Base-by-base conservation (phyloP, 1,140 invertebrate genomes). In the Drosophila sproati region DNA sequence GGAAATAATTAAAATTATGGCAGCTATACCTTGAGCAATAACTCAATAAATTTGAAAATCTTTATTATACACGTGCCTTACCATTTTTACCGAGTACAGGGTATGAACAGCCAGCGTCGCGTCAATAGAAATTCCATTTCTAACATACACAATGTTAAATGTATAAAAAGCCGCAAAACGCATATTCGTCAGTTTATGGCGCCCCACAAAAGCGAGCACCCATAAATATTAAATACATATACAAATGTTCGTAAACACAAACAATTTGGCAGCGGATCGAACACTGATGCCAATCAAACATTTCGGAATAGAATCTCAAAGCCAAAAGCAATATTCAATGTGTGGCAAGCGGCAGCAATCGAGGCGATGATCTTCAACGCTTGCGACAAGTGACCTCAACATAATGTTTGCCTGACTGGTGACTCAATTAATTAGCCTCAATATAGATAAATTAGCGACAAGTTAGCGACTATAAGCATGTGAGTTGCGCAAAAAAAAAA, bases 371-470 rank as follows among this genome's bases (percentile, higher is more conserved):
- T 87, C 82, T 88, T 88, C 76, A 64, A 56, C 61, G 62, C 54
- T 73, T 64, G 63, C 47, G 55, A 68, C 54, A 5, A 39, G n/a
- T 4, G 51, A 8, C 47, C 43, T 51, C 56, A 28, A 37, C 35
- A 82, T 59, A 63, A 59, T 68, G 66, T 29, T 41, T 28, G 10
- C 37, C 29, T 6, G 51, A 29, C 52, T 69, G 74, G 57, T 80
- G 80, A 89, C 69, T 81, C 86, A 85, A 85, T 81, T 89, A 73
- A 77, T 77, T 77, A 77, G 70, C 61, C 71, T 77, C 75, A 77
- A 77, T 77, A 68, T 63, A 85, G 86, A 64, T 78, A 78, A 81
- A 89, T 89, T 83, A 83, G 77, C 64, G 67, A 75, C 85, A 74
- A 88, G 68, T 80, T 80, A 88, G 80, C 85, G 55, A 79, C 76